Evolutionary conservation across 1,140 invertebrate genomes (phyloP), one percentile per base, ranked within the genome.

Genomic region (Lordiphosa clarofinis): DNA sequence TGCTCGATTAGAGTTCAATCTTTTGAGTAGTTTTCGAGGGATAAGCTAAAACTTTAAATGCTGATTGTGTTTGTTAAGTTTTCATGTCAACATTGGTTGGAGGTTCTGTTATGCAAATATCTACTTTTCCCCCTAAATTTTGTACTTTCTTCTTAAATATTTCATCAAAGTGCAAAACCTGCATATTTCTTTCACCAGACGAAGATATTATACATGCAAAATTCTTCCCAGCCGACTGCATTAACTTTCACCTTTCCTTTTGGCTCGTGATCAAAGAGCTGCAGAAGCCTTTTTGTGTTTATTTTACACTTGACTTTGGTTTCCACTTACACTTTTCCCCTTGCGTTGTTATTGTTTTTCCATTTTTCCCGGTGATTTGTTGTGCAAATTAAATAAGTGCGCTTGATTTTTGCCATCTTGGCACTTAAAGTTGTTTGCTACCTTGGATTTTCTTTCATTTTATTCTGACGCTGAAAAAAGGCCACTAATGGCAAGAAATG

Each of bases 131-230:
- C 13, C 24, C 59, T 44, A 39, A 24, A 39, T 69, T 55, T 52
- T 59, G 36, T 46, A 36, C 50, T 37, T 39, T 39, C 10, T 31
- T 46, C 47, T 55, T 78, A 65, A 65, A 86, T 86, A 70, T 82
- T 73, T 82, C 61, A 82, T 78, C 78, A 86, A 84, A 84, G 79
- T 64, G 58, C 59, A 43, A 49, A 78, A 46, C 68, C 67, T 82
- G 78, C 78, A 84, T 84, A 82, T 78, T 73, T 84, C 19, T 84
- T 60, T 56, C 78, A 71, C 55, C 60, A 66, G 46, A 33, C 60
- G 8, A 35, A 13, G 40, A 59, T 86, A 84, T 84, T 84, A 84
- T 84, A 79, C 65, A 84, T 84, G 78, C 79, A 73, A 73, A 86
- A 76, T 72, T 48, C 7, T 33, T 15, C 8, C 19, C n/a, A 13